Percentiles rank a stretch among this genome's conserved stretches.
These are phyloP conservation scores for Amphimallon solstitiale DNA, from an alignment of 2,888 invertebrate genomes.

Conservation along the genomic window DNA sequence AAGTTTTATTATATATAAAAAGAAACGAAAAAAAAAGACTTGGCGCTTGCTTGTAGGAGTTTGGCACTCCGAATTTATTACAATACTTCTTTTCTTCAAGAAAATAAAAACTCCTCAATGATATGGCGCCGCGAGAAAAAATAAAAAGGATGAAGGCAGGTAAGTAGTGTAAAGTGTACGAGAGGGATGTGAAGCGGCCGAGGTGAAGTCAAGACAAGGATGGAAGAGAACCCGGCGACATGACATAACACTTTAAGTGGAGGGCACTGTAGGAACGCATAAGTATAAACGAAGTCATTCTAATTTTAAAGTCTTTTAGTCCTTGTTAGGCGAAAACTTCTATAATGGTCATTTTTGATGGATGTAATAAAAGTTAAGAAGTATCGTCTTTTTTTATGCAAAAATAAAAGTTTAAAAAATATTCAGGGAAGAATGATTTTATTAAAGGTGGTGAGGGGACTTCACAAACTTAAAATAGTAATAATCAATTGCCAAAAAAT, in stretches of 20 bases:
- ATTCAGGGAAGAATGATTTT: too few species aligned
- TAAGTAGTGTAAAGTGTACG: background rate
- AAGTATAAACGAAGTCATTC: conserved; percentile 15
- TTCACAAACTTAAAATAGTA: too few species aligned
- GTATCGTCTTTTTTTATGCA: background rate
- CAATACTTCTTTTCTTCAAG: conserved; percentile 17
- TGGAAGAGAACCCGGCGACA: background rate
- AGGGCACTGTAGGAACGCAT: conserved; percentile 8
- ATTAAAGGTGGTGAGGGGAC: too few species aligned
- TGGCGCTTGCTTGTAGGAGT: conserved; percentile 34
- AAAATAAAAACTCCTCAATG: conserved; percentile 20
- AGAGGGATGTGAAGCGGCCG: background rate
- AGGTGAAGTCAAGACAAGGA: background rate
- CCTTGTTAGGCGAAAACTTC: conserved; percentile 19
- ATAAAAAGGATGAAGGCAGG: background rate
- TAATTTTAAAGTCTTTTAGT: conserved; percentile 21
- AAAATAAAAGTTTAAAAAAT: too few species aligned
- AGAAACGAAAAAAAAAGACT: conserved; percentile 53
- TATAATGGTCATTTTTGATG: conserved; percentile 21
- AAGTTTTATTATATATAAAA: conserved; percentile 56
- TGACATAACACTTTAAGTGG: conserved; percentile 1
- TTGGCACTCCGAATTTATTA: conserved; percentile 21
- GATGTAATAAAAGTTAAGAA: conserved; percentile 14
- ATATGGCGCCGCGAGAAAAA: conserved; percentile 18
- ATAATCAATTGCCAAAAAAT: too few species aligned